Evolutionary conservation across 2,113 vertebrate species (phyloP).

Genomic region (Cololabis saira): DNA sequence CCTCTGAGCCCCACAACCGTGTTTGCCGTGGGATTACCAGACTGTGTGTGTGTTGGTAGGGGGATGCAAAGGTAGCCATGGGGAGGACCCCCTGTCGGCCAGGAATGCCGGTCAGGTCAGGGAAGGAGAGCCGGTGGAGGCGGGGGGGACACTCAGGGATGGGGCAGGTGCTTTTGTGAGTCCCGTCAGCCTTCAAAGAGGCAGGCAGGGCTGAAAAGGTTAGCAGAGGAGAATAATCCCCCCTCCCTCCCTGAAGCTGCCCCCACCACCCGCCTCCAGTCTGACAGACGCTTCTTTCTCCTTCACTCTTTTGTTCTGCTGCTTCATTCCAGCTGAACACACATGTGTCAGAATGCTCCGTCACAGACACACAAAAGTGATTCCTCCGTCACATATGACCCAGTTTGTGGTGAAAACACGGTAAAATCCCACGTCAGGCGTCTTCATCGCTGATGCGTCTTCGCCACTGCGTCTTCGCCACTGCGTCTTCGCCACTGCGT

Average conservation of each 20-base stretch:
- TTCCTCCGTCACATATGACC: too few relatives aligned
- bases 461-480: too few relatives aligned
- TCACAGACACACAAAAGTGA: not conserved
- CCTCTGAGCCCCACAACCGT: slow-evolving; percentile 62
- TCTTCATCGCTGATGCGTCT: too few relatives aligned
- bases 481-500: too few relatives aligned
- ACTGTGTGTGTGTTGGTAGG: slow-evolving; percentile 21
- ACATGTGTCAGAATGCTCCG: not conserved
- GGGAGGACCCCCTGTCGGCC: slow-evolving; percentile 83
- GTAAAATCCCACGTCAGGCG: too few relatives aligned
- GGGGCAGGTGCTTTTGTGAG: slow-evolving; percentile 88
- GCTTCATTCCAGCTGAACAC: slow-evolving; percentile 12
- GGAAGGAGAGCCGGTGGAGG: slow-evolving; percentile 72
- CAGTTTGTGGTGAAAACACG: too few relatives aligned
- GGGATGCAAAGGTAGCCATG: slow-evolving; percentile 86
- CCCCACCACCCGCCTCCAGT: slow-evolving; percentile 45
- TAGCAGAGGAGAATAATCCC: slow-evolving; percentile 81
- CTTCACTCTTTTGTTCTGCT: slow-evolving; percentile 21
- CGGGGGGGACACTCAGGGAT: slow-evolving; percentile 72
- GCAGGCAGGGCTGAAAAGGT: slow-evolving; percentile 83
- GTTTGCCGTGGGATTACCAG: slow-evolving; percentile 92
- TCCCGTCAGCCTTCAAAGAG: slow-evolving; percentile 82
- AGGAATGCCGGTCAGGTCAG: slow-evolving; percentile 90
- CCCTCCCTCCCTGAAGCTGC: slow-evolving; percentile 66
- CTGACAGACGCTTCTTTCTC: slow-evolving; percentile 46